These are phyloP conservation scores for Spondyliosoma cantharus DNA, from an alignment of 2,797 vertebrate species.

Conservation along the genomic window DNA sequence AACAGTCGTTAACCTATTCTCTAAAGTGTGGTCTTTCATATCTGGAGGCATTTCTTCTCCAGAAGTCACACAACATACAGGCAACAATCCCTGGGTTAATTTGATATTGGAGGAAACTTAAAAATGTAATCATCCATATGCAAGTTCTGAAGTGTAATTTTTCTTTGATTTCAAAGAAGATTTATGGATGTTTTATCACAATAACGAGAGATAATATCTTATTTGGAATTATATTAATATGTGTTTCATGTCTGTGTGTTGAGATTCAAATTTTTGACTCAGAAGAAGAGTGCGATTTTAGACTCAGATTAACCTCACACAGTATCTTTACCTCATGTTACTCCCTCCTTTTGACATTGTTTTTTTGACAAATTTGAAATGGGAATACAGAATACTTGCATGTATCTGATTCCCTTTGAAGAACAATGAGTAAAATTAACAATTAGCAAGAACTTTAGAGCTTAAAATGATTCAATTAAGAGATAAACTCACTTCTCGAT, in stretches of 20 bases:
- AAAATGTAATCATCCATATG: not conserved
- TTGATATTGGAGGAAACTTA: not conserved
- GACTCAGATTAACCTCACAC: not conserved
- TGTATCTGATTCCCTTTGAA: too few relatives aligned
- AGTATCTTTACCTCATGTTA: not conserved
- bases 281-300: not conserved
- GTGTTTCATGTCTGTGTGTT: not conserved
- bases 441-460: not conserved
- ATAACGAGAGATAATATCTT: too few relatives aligned
- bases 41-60: too few relatives aligned
- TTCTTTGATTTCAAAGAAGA: not conserved
- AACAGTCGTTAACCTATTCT: too few relatives aligned
- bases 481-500: slow-evolving; percentile 94
- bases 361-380: too few relatives aligned
- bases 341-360: not conserved
- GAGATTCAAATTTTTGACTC: not conserved
- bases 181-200: not conserved
- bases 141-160: not conserved
- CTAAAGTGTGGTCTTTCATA: too few relatives aligned
- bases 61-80: not conserved
- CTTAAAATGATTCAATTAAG: not conserved
- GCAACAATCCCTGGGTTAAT: not conserved
- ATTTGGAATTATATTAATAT: not conserved
- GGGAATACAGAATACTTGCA: too few relatives aligned
- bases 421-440: not conserved